Conservation (phyloP, 2,113 vertebrate species). For the Cottus gobio region DNA sequence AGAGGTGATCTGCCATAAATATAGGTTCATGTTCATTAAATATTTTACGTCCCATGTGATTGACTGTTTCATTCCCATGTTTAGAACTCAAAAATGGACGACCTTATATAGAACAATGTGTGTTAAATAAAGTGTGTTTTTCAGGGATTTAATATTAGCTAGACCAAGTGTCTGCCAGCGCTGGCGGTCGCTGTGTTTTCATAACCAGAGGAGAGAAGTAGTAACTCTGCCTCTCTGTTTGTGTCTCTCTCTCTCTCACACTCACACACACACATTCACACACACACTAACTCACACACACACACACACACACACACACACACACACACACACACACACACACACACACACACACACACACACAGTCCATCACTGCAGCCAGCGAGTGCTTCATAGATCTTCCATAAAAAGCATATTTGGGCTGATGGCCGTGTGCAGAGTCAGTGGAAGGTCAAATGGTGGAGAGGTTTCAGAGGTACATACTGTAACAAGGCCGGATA, state of each 20-base stretch:
- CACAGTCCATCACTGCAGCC: neutral
- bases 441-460: constrained; percentile 37
- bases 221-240: constrained; percentile 38
- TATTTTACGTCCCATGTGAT: constrained; percentile 41
- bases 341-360: constrained; percentile 39
- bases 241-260: neutral
- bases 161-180: constrained; percentile 55
- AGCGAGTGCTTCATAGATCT: constrained; percentile 6
- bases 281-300: constrained; percentile 3
- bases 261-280: neutral
- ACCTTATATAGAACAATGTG: constrained; percentile 52
- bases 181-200: constrained; percentile 63
- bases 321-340: constrained; percentile 7
- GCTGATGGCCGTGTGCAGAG: constrained; percentile 31
- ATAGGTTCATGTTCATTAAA: constrained; percentile 48
- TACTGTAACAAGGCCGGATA: neutral
- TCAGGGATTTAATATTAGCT: constrained; percentile 64
- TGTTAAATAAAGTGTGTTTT: too few species aligned
- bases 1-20: constrained; percentile 47
- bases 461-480: constrained; percentile 11
- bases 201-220: constrained; percentile 61
- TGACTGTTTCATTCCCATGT: constrained; percentile 42
- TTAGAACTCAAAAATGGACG: constrained; percentile 25
- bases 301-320: constrained; percentile 34
- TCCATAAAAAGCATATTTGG: constrained; percentile 29